Evolutionary conservation across 1,140 invertebrate species (phyloP), one percentile per base, ranked within the genome.

Genomic region (Conopomorpha cramerella): DNA sequence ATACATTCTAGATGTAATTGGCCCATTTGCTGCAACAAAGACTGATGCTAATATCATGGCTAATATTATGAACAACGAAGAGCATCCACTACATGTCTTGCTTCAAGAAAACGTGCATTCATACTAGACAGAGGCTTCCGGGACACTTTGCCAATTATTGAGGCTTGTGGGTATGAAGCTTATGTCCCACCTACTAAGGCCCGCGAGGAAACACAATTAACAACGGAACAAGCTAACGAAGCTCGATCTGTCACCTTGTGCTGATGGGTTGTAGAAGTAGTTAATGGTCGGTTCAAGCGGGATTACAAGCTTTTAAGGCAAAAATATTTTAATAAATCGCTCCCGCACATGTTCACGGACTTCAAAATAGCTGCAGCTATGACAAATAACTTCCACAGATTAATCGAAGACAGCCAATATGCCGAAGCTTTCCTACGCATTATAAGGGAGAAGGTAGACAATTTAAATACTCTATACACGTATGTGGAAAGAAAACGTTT

Each of bases 71-170:
- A 16, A 7, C 7, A 13, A 33, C 11, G 31, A 33, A 16, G 16
- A 15, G 7, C 3, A 33, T 11, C 12, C 31, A 3, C 10, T 33
- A 3, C 31, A 33, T 16, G 3, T 16, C 3, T 33, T 33, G 6
- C 12, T 33, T 7, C 12, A 33, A 33, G 11, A 16, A 33, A 33
- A 33, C 12, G 31, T 33, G 31, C 16, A 33, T 33, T 33, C 17
- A 33, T 18, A 4, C 16, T 18, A 11, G 31, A 33, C 10, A 3
- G 31, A 6, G 31, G 31, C 3, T 33, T 33, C 11, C 7, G 31
- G 16, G 31, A 33, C 11, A 7, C 8, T 6, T 15, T 16, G 12
- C 4, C 3, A 8, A 7, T 6, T 11, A 13, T 33, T 4, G 31
- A 33, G 16, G 11, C 31, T 6, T 16, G 17, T 3, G 29, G 29